A percentile compares a stretch with the other conserved stretches of the same genome.
phyloP scores from a whole-genome alignment of 2,113 vertebrate genomes.

The Takifugu flavidus region DNA sequence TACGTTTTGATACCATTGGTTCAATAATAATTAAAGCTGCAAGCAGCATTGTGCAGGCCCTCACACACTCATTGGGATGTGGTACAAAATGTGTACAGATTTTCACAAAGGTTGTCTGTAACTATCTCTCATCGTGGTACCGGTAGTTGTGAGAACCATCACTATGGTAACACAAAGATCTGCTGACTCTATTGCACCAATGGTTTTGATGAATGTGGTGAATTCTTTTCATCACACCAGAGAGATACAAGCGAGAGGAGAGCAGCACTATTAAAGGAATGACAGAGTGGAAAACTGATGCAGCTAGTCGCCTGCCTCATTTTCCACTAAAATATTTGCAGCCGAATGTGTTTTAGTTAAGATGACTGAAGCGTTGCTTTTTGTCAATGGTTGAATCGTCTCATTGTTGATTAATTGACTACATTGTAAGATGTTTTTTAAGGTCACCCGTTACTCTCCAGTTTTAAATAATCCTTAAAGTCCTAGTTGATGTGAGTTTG shows the following conservation, averaged over 20 bases:
- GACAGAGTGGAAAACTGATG: slow-evolving; percentile 56
- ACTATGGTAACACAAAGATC: slow-evolving; percentile 66
- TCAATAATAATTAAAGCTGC: too few relatives aligned
- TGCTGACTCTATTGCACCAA: slow-evolving; percentile 61
- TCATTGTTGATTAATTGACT: slow-evolving; percentile 36
- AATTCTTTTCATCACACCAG: slow-evolving; percentile 52
- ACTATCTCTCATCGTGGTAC: slow-evolving; percentile 37
- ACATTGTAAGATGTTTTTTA: too few relatives aligned
- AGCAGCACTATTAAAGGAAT: slow-evolving; percentile 59
- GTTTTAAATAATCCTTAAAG: slow-evolving; percentile 2
- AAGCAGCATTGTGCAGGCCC: too few relatives aligned
- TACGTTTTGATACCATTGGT: too few relatives aligned
- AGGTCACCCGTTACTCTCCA: not conserved
- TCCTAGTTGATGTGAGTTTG: not conserved
- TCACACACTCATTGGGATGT: too few relatives aligned
- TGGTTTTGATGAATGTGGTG: slow-evolving; percentile 67
- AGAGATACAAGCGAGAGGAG: slow-evolving; percentile 55
- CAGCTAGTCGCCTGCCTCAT: slow-evolving; percentile 57
- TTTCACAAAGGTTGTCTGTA: slow-evolving; percentile 43
- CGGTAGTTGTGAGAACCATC: slow-evolving; percentile 51
- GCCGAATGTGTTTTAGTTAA: slow-evolving; percentile 47
- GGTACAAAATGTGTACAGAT: too few relatives aligned
- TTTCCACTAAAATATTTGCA: slow-evolving; percentile 43
- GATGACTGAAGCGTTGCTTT: slow-evolving; percentile 13
- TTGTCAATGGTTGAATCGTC: slow-evolving; percentile 32